Base-by-base conservation (phyloP, 1,140 invertebrate genomes). In the Heterodera carotae region DNA sequence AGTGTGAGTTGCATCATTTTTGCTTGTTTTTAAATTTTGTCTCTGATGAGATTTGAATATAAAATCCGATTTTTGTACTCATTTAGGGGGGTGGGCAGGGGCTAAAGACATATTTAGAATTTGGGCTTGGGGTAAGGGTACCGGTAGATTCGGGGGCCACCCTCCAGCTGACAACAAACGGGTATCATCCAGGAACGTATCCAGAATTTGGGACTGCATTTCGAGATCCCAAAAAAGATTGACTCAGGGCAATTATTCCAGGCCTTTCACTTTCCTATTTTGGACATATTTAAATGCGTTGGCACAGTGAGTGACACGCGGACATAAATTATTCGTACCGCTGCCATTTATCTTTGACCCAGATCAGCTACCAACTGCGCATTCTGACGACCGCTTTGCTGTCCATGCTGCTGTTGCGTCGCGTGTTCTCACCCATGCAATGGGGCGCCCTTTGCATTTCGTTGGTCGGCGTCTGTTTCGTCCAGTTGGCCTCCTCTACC, bases 281-380 rank as follows among this genome's bases (percentile, higher is more conserved):
- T n/a, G n/a, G n/a, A n/a, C n/a, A n/a, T n/a, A n/a, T n/a, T n/a
- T n/a, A n/a, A n/a, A n/a, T n/a, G n/a, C n/a, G n/a, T n/a, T n/a
- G n/a, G n/a, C n/a, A n/a, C n/a, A n/a, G n/a, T n/a, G n/a, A n/a
- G n/a, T n/a, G n/a, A n/a, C n/a, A n/a, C n/a, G n/a, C n/a, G n/a
- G n/a, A n/a, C n/a, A n/a, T n/a, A n/a, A n/a, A n/a, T n/a, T n/a
- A n/a, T n/a, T n/a, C n/a, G n/a, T n/a, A n/a, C n/a, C n/a, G n/a
- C n/a, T n/a, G n/a, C n/a, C n/a, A 22, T n/a, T 53, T 0, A 79
- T 56, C 25, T 80, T 79, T 8, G 29, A 15, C 29, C 39, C 69
- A 80, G 80, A 81, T 81, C 22, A 81, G 73, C 22, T 81, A 70
- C 59, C 80, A 81, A 78, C 59, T 81, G 18, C 64, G 80, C 43